Conservation (phyloP, 2,888 invertebrate genomes). For the Sicus ferrugineus region DNA sequence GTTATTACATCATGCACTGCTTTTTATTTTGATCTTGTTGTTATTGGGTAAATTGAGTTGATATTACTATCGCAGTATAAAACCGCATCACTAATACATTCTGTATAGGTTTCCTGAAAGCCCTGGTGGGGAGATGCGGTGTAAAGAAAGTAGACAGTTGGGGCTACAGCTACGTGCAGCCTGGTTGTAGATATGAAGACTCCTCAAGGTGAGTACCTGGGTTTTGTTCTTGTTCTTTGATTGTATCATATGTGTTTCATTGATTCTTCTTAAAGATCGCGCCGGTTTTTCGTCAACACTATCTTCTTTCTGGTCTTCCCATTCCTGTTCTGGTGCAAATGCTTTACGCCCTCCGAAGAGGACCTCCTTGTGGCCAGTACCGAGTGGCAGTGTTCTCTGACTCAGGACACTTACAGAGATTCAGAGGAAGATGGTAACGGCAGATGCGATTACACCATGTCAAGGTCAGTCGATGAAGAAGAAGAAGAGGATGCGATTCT, state of each 20-base stretch:
- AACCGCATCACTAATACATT: constrained; percentile 41
- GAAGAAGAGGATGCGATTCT: constrained; percentile 30
- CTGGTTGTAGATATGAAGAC: constrained; percentile 45
- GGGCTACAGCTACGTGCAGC: constrained; percentile 51
- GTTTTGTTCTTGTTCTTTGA: background rate
- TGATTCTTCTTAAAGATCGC: constrained; percentile 36
- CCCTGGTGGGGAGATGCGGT: constrained; percentile 50
- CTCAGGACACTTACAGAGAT: constrained; percentile 34
- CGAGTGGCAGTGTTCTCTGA: constrained; percentile 49
- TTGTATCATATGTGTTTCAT: background rate
- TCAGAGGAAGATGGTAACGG: constrained; percentile 10
- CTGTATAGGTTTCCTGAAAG: constrained; percentile 51
- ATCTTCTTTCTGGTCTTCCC: constrained; percentile 50
- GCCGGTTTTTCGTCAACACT: constrained; percentile 50
- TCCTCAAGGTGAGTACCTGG: constrained; percentile 44
- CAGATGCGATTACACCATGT: background rate
- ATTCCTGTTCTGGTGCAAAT: constrained; percentile 52
- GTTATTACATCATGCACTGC: constrained; percentile 35
- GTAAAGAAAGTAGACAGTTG: constrained; percentile 41
- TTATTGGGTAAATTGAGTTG: constrained; percentile 45
- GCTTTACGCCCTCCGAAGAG: constrained; percentile 49
- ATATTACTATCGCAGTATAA: background rate
- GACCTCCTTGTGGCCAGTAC: constrained; percentile 48
- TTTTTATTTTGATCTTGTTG: constrained; percentile 42
- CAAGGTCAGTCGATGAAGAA: background rate